Conservation (phyloP, 2,888 invertebrate genomes). For the Stenolophus ochropezus region DNA sequence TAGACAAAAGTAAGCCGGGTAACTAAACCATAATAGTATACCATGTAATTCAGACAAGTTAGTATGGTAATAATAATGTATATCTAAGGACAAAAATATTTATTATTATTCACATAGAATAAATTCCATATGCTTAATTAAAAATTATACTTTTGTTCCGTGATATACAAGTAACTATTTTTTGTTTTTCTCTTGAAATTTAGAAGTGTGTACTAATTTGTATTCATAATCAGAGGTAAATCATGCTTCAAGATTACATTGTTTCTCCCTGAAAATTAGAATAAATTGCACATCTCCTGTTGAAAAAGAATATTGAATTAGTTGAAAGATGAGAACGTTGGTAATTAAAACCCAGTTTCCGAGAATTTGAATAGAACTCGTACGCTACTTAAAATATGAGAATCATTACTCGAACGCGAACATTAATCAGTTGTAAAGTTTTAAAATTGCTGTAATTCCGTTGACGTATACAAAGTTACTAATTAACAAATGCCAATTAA, state of each 20-base stretch:
- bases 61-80: too few species aligned
- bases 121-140: too few species aligned
- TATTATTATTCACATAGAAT: too few species aligned
- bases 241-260: neutral
- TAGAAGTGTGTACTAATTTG: neutral
- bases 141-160: too few species aligned
- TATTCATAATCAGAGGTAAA: neutral
- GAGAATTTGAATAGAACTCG: conserved; percentile 44
- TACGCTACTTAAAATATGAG: conserved; percentile 48
- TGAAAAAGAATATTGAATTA: neutral
- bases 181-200: too few species aligned
- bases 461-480: conserved; percentile 54
- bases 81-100: too few species aligned
- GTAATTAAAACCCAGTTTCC: conserved; percentile 12
- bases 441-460: conserved; percentile 55
- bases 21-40: too few species aligned
- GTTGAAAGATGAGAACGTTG: conserved; percentile 27
- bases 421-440: conserved; percentile 56
- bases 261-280: neutral
- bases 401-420: conserved; percentile 48
- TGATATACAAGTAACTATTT: too few species aligned
- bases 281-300: neutral
- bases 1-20: too few species aligned
- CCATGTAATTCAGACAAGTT: too few species aligned
- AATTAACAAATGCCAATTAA: conserved; percentile 58